Base-by-base conservation (phyloP, 2,113 vertebrate species). In the Oreocharis arfaki region DNA sequence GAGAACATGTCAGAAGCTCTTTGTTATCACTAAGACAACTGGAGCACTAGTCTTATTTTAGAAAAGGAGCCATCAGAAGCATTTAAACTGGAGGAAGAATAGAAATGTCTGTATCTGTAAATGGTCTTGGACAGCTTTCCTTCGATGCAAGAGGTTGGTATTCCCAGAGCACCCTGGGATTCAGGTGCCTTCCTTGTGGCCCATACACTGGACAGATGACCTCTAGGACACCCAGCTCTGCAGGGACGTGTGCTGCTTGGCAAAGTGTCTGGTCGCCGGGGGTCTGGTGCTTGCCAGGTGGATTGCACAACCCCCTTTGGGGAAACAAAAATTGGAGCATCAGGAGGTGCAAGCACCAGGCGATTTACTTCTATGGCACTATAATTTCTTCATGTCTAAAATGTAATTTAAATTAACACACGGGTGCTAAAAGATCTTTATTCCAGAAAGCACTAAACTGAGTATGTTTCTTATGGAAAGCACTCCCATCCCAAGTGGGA, bases 401-500 rank as follows among this genome's bases (percentile, higher is more conserved):
- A 60, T 32, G 17, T 35, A 6, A 42, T 44, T 50, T 32, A 24
- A 55, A 53, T 15, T 33, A 65, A 70, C 6, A 6, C 60, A n/a
- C 3, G 8, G 35, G 19, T 28, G 28, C 28, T 6, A 9, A 16
- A 10, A 69, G 30, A 30, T 15, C 39, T 61, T 32, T 13, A 42
- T 33, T 16, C 44, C 16, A 47, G 59, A 76, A 47, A 52, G 57
- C 12, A 46, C 22, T 15, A 11, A 37, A 69, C 16, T 6, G 11
- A 37, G 3, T 65, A 4, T 23, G 10, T 52, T 70, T 47, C 35
- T 53, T 30, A 33, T 0, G 2, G 13, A 55, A 74, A 41, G 19
- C 0, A 0, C 30, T 68, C 32, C 10, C 52, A 44, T 47, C 20
- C 11, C 9, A 33, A 26, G 18, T 2, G 9, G 46, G 37, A 35